These are phyloP conservation scores for Zaprionus lineosus DNA, from an alignment of 2,888 invertebrate genomes.

Conservation along the genomic window DNA sequence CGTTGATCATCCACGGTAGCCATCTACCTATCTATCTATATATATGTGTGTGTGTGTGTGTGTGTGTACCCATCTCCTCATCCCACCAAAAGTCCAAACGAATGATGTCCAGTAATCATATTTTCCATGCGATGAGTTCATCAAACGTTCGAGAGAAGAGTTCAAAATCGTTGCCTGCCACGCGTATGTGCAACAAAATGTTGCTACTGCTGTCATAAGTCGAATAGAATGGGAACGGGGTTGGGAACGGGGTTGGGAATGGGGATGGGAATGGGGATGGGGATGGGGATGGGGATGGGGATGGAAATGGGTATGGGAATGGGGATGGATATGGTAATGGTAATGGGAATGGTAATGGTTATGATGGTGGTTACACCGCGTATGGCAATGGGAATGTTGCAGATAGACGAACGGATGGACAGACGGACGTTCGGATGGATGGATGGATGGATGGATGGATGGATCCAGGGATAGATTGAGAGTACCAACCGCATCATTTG, in stretches of 20 bases:
- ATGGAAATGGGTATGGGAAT: background rate
- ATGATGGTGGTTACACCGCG: no score
- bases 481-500: slow-evolving; percentile 60
- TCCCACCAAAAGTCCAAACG: slow-evolving; percentile 1
- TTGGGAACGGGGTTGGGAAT: background rate
- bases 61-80: no score
- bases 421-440: no score
- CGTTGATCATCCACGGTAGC: slow-evolving; percentile 58
- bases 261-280: background rate
- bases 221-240: no score
- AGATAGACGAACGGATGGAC: no score
- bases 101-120: slow-evolving; percentile 23
- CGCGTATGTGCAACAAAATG: slow-evolving; percentile 41
- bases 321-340: background rate
- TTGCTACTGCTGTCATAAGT: background rate
- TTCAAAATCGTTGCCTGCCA: slow-evolving; percentile 56
- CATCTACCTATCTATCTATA: slow-evolving; percentile 33
- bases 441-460: no score
- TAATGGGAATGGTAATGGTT: no score
- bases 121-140: slow-evolving; percentile 54
- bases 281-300: background rate
- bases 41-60: no score
- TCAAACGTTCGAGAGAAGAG: slow-evolving; percentile 61
- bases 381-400: no score
- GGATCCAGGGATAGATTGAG: slow-evolving; percentile 13